Base-by-base conservation (phyloP, 2,888 invertebrate genomes). In the Erynnis tages region DNA sequence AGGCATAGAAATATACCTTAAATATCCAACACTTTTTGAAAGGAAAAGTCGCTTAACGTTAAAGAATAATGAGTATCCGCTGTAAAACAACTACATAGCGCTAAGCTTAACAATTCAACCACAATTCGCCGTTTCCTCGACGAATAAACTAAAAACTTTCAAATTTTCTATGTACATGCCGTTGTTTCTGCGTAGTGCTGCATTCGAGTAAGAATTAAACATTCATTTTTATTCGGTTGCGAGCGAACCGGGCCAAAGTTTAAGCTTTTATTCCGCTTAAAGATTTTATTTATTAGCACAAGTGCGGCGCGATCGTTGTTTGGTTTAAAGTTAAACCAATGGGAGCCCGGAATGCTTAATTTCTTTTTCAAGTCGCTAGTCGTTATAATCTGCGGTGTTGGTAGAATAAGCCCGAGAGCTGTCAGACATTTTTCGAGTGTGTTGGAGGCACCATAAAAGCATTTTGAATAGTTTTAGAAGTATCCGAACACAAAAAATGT, bases 201-300 rank as follows among this genome's bases (percentile, higher is more conserved):
- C 61, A 67, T 58, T 56, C 60, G 57, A 58, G 68, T 57, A 44
- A 62, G 55, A 67, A 67, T 71, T 65, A 72, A 71, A 69, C 60
- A 70, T 71, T 66, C 62, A 73, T 65, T 69, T 66, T 70, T 67
- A 67, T 68, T 65, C 57, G 54, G 58, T 61, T 64, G 46, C 66
- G 60, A 58, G 57, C 57, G 63, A 59, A 60, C 62, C 46, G 48
- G 38, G 62, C 58, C 58, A 63, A 60, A 54, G 54, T 54, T 58
- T 35, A 35, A 37, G 54, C 54, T 60, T 68, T 65, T 65, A 62
- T 69, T 68, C 66, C 23, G 40, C 23, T 40, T 48, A 30, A 48
- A 49, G 25, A 40, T 49, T 49, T 56, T 53, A 54, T 54, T 54
- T 32, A 53, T 49, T 40, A 23, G 32, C 48, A 40, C 40, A 49